Base-by-base conservation (phyloP, 2,113 vertebrate genomes). In the Alosa alosa region DNA sequence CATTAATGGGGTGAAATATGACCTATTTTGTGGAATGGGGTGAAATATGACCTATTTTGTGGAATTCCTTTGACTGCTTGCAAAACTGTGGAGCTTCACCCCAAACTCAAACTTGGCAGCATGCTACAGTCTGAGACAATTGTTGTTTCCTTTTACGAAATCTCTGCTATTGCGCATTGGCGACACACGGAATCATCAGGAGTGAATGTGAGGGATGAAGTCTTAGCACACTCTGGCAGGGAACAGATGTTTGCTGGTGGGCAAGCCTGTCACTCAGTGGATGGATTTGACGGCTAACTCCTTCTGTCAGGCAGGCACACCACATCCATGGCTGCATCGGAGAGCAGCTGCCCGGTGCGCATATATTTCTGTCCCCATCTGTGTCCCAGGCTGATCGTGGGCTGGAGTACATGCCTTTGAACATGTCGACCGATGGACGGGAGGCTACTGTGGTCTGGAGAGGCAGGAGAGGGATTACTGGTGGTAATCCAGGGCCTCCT, bases 351-450 rank as follows among this genome's bases (percentile, higher is more conserved):
- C 92, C 90, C 89, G 81, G 91, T 68, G 85, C 92, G 92, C 91
- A 91, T 91, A 92, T 92, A 94, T 93, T 94, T 93, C 92, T 91
- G 90, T 91, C 90, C 91, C 88, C 91, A 91, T 94, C 92, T 93
- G 92, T 94, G 92, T 93, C 90, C 90, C 90, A n/a, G 92, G 90
- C 87, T 91, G 89, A 82, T 91, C 91, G 90, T 89, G 86, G 88
- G 91, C 92, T 92, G n/a, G 84, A 82, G 87, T 92, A 91, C 91
- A 93, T 92, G 90, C 89, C 86, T 91, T 84, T 90, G 91, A 92
- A 86, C 91, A 92, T 90, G 91, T 88, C 91, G 90, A 89, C 88
- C 92, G 92, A 90, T 92, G 94, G 91, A 94, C 92, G 91, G 89
- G 89, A 92, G 88, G 91, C 89, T 89, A 83, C n/a, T 94, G 94